Evolutionary conservation across 2,888 invertebrate species (phyloP).

Genomic region (Myopa testacea): DNA sequence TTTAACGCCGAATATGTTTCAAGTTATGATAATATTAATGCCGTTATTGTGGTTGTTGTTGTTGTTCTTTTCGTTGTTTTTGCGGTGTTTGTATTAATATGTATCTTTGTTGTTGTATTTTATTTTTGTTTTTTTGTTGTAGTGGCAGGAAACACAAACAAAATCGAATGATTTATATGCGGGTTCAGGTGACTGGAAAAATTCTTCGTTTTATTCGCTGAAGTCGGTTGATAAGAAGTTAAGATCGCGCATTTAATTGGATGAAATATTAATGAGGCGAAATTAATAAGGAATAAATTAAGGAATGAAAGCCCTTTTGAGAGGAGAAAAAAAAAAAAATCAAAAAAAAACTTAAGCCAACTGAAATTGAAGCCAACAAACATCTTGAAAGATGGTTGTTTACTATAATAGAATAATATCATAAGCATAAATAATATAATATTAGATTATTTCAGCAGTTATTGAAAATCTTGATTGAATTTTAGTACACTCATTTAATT

Average conservation of each 20-base stretch:
- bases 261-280: not conserved
- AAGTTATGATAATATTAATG: slow-evolving; percentile 46
- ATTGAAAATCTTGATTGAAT: slow-evolving; percentile 45
- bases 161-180: slow-evolving; percentile 15
- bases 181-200: not conserved
- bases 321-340: slow-evolving; percentile 32
- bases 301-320: not conserved
- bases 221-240: not conserved
- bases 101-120: not conserved
- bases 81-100: not conserved
- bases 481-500: not conserved
- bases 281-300: not conserved
- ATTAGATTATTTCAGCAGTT: slow-evolving; percentile 52
- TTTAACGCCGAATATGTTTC: slow-evolving; percentile 49
- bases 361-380: too few relatives aligned
- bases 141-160: not conserved
- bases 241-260: not conserved
- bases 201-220: not conserved
- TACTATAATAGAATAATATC: too few relatives aligned
- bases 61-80: not conserved
- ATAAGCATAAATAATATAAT: too few relatives aligned
- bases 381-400: too few relatives aligned
- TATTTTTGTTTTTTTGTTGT: not conserved
- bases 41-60: slow-evolving; percentile 11
- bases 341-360: too few relatives aligned